Conservation (phyloP, 2,797 vertebrate species). For the Urosaurus nigricauda region DNA sequence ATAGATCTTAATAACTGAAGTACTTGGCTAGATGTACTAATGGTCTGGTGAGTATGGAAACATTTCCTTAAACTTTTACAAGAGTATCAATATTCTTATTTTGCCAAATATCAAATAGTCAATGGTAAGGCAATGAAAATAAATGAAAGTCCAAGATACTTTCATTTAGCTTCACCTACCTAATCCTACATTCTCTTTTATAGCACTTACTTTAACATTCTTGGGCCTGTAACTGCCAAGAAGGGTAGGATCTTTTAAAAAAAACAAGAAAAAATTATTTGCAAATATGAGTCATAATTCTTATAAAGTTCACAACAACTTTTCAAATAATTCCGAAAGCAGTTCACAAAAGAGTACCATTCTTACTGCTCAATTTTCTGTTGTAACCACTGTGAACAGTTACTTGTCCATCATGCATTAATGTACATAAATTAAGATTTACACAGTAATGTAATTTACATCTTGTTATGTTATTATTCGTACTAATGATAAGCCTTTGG, state of each 20-base stretch:
- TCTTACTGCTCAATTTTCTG: not conserved
- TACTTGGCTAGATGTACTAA: not conserved
- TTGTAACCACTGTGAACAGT: constrained; percentile 21
- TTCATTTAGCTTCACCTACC: not conserved
- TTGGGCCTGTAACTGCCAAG: constrained; percentile 83
- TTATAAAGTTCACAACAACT: constrained; percentile 7
- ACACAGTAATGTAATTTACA: not conserved
- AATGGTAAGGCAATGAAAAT: not conserved
- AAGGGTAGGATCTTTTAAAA: constrained; percentile 81
- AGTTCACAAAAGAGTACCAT: constrained; percentile 8
- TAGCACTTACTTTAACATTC: constrained; percentile 79
- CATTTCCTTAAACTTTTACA: not conserved
- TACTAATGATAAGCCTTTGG: not conserved
- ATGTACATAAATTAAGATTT: not conserved
- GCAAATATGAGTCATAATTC: constrained; percentile 28
- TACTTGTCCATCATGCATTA: not conserved
- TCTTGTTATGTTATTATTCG: constrained; percentile 16
- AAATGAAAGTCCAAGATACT: not conserved
- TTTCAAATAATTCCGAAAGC: constrained; percentile 36
- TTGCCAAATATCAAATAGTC: not conserved
- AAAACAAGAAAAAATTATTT: constrained; percentile 48
- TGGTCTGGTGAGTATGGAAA: not conserved
- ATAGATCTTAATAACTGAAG: not conserved
- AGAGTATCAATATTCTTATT: not conserved
- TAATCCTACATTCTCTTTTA: constrained; percentile 5